Evolutionary conservation across 2,888 invertebrate genomes (phyloP).

Genomic region (Physocephala rufipes): DNA sequence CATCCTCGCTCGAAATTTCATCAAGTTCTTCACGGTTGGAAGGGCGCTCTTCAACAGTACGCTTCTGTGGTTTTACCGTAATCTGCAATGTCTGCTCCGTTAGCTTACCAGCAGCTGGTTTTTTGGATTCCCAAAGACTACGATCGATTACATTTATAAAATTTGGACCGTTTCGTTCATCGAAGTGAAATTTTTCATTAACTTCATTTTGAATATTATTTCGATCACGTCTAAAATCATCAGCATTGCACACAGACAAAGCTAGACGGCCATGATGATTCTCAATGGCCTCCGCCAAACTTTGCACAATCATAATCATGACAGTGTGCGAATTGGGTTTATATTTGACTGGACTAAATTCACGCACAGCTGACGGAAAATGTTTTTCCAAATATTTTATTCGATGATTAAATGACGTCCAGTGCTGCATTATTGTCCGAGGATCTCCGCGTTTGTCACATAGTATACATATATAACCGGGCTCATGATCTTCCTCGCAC

Average conservation of each 20-base stretch:
- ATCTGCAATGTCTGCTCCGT: slow-evolving; percentile 42
- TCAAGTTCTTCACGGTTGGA: slow-evolving; percentile 59
- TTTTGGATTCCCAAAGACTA: slow-evolving; percentile 54
- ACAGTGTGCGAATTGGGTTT: slow-evolving; percentile 70
- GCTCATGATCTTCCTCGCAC: slow-evolving; percentile 73
- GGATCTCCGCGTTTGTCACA: slow-evolving; percentile 84
- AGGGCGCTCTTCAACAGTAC: slow-evolving; percentile 36
- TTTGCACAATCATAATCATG: slow-evolving; percentile 68
- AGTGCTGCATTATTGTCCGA: slow-evolving; percentile 80
- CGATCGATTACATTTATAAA: slow-evolving; percentile 68
- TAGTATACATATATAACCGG: slow-evolving; percentile 79
- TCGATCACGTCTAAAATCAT: slow-evolving; percentile 75
- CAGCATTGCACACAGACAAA: slow-evolving; percentile 74
- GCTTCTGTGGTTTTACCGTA: slow-evolving; percentile 63
- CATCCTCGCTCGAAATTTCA: slow-evolving; percentile 58
- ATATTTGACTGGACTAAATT: slow-evolving; percentile 72
- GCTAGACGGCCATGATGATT: slow-evolving; percentile 76
- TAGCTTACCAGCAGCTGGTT: slow-evolving; percentile 1
- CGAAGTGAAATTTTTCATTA: slow-evolving; percentile 74
- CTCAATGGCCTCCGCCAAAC: slow-evolving; percentile 75
- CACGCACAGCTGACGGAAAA: slow-evolving; percentile 69
- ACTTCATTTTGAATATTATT: slow-evolving; percentile 72
- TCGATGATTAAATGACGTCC: slow-evolving; percentile 81
- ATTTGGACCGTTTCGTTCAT: slow-evolving; percentile 69
- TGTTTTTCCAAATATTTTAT: slow-evolving; percentile 72